These are phyloP conservation scores for Lepidurus couesii DNA, from an alignment of 1,140 invertebrate species.

Conservation along the genomic window DNA sequence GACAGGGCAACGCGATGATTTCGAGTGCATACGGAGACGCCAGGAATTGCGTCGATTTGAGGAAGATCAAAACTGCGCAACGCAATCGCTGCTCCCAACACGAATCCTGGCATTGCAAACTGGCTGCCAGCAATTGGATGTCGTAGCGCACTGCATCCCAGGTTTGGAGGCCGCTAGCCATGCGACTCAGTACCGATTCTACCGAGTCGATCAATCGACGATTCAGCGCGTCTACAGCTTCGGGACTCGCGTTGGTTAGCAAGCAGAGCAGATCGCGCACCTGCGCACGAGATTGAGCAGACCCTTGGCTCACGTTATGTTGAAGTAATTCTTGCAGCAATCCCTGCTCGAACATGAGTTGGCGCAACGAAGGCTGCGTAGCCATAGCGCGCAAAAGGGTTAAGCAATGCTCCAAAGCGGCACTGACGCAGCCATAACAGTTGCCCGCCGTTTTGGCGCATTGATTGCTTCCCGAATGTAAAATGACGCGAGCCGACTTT, in stretches of 20 bases:
- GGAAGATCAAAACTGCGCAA: slow-evolving; percentile 78
- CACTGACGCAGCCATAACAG: slow-evolving; percentile 78
- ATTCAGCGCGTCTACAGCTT: slow-evolving; percentile 79
- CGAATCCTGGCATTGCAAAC: slow-evolving; percentile 84
- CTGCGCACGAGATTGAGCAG: slow-evolving; percentile 49
- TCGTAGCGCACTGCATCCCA: slow-evolving; percentile 66
- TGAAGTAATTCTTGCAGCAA: slow-evolving; percentile 84
- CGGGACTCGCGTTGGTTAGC: slow-evolving; percentile 81
- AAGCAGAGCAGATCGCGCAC: slow-evolving; percentile 80
- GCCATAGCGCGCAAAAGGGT: slow-evolving; percentile 86
- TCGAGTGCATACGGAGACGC: slow-evolving; percentile 69
- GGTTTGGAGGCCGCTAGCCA: slow-evolving; percentile 55
- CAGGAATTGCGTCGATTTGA: slow-evolving; percentile 64
- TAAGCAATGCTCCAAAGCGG: slow-evolving; percentile 87
- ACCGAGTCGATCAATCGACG: slow-evolving; percentile 74
- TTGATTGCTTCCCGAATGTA: slow-evolving; percentile 49
- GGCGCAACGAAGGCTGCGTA: slow-evolving; percentile 67
- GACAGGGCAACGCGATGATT: slow-evolving; percentile 69
- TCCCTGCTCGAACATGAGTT: slow-evolving; percentile 75
- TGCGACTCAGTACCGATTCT: slow-evolving; percentile 46
- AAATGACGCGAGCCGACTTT: slow-evolving; percentile 40
- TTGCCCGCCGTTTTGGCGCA: slow-evolving; percentile 48
- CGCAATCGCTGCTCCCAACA: slow-evolving; percentile 92
- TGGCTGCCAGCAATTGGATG: slow-evolving; percentile 77
- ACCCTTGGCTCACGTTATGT: slow-evolving; percentile 71